phyloP scores from a whole-genome alignment of 2,888 invertebrate species.

The Cheilosia soror region DNA sequence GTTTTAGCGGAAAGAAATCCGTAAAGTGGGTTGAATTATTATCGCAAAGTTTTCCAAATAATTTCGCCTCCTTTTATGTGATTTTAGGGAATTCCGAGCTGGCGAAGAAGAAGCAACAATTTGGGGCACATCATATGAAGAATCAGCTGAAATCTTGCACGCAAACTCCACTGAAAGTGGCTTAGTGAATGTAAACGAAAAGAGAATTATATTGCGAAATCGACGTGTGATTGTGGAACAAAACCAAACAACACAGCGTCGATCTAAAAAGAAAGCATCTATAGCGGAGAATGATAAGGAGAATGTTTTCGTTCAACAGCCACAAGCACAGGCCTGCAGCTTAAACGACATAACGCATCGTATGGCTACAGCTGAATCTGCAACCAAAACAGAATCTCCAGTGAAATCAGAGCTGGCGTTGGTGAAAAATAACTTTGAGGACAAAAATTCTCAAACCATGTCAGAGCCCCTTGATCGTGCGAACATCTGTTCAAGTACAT shows the following conservation, averaged over 20 bases:
- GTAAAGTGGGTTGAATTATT: slow-evolving; percentile 70
- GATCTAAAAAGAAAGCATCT: slow-evolving; percentile 26
- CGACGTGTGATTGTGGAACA: slow-evolving; percentile 39
- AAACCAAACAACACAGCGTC: slow-evolving; percentile 29
- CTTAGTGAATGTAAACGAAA: slow-evolving; percentile 47
- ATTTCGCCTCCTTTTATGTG: not conserved
- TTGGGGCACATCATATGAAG: slow-evolving; percentile 77
- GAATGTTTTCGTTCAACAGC: slow-evolving; percentile 27
- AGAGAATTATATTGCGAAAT: slow-evolving; percentile 56
- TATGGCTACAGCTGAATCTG: not conserved
- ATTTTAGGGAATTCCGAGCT: slow-evolving; percentile 74
- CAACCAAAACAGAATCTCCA: not conserved
- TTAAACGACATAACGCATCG: not conserved
- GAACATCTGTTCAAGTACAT: slow-evolving; percentile 53
- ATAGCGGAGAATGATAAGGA: slow-evolving; percentile 65
- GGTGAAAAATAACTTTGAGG: not conserved
- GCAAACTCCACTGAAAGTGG: slow-evolving; percentile 44
- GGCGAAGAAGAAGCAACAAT: slow-evolving; percentile 74
- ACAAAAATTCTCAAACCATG: not conserved
- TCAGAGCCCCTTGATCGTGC: slow-evolving; percentile 7
- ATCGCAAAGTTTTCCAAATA: not conserved
- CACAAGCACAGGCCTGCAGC: not conserved
- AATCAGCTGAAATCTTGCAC: slow-evolving; percentile 56
- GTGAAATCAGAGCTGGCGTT: slow-evolving; percentile 11
- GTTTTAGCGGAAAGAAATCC: slow-evolving; percentile 76